These are phyloP conservation scores for Holothuria leucospilota DNA, from an alignment of 53 echinoderm and acorn worm species.

Conservation along the genomic window DNA sequence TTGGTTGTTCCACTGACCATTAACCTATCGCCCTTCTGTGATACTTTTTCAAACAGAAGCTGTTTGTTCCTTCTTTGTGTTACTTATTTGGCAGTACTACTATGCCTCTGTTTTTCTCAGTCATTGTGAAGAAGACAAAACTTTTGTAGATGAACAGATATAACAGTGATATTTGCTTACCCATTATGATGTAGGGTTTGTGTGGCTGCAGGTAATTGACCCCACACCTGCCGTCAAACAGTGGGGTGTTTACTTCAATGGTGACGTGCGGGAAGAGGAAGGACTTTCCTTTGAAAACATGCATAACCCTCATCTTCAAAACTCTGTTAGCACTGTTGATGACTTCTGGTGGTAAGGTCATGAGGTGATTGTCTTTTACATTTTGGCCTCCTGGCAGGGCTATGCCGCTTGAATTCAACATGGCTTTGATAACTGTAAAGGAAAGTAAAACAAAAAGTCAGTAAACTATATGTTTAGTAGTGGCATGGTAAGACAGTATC, in stretches of 20 bases:
- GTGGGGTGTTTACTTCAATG: constrained; percentile 76
- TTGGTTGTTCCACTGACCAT: no score
- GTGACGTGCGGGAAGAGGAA: constrained; percentile 60
- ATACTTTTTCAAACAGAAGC: no score
- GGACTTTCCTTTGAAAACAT: constrained; percentile 76
- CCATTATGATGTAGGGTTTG: constrained; percentile 80
- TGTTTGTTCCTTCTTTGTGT: no score
- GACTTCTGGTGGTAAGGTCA: constrained; percentile 46
- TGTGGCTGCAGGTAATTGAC: constrained; percentile 65
- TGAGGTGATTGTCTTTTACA: constrained; percentile 22
- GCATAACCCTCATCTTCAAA: constrained; percentile 66
- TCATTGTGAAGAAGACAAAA: no score
- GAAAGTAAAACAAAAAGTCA: not conserved
- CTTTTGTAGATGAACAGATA: no score
- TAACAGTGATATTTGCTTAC: constrained; percentile 34
- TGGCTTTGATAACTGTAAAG: constrained; percentile 70
- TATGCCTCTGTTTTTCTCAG: no score
- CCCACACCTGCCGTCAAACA: constrained; percentile 82
- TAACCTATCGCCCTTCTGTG: no score
- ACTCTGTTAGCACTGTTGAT: constrained; percentile 65
- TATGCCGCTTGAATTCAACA: constrained; percentile 56
- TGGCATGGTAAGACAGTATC: not conserved
- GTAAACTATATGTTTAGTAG: not conserved
- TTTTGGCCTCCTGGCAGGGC: constrained; percentile 50
- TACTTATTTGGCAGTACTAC: no score